Conservation (phyloP, 2,888 invertebrate species). For the Melieria picta region DNA sequence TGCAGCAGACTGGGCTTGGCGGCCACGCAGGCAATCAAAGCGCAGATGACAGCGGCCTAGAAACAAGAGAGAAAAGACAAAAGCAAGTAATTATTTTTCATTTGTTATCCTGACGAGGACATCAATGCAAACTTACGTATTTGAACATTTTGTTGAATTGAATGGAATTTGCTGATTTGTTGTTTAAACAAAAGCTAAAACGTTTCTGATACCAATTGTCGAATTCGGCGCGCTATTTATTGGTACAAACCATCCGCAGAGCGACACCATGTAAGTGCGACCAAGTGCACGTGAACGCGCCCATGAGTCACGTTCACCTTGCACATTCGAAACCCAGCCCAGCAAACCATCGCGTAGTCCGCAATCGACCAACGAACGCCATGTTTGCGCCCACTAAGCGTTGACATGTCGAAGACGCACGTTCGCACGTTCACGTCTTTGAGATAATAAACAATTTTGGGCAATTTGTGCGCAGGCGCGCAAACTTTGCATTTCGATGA, state of each 20-base stretch:
- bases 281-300: not conserved
- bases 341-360: not conserved
- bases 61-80: not conserved
- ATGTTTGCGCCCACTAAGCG: not conserved
- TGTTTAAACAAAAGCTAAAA: conserved; percentile 35
- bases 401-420: no score
- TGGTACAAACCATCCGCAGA: no score
- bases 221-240: conserved; percentile 7
- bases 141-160: conserved; percentile 49
- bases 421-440: no score
- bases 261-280: no score
- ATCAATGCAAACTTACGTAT: conserved; percentile 45
- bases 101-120: no score
- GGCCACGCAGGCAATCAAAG: conserved; percentile 48
- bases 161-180: conserved; percentile 34
- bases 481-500: no score
- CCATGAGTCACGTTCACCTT: not conserved
- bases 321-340: not conserved
- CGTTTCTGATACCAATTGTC: conserved; percentile 41
- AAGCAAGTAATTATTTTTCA: no score
- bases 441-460: no score
- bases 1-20: conserved; percentile 48
- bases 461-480: no score
- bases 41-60: conserved; percentile 50
- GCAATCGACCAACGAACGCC: not conserved